Conservation (phyloP, 2,113 vertebrate species). For the Mastomys coucha region DNA sequence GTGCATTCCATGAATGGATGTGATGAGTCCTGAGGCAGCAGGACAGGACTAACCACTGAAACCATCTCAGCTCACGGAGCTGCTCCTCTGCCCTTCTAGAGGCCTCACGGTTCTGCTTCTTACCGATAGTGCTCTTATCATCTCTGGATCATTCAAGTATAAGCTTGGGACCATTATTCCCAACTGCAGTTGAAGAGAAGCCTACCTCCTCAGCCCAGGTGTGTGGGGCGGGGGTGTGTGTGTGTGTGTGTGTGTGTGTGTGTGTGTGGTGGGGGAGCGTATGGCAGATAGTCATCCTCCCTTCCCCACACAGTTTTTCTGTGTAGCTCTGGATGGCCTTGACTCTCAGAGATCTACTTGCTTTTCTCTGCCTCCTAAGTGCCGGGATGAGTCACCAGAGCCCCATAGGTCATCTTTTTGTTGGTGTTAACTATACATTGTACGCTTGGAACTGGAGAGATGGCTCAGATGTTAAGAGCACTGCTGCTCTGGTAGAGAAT, state of each 20-base stretch:
- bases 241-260: neutral
- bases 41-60: neutral
- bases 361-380: no score
- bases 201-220: neutral
- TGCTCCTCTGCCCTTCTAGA: slow-evolving; percentile 2
- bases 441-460: neutral
- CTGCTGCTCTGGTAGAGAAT: neutral
- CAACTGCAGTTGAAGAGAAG: slow-evolving; percentile 5
- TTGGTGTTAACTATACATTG: neutral
- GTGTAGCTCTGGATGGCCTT: no score
- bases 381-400: no score
- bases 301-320: no score
- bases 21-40: neutral
- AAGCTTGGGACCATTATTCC: neutral
- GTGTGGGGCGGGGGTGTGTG: neutral
- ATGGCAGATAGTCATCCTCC: neutral
- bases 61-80: neutral
- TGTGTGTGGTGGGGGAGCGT: neutral
- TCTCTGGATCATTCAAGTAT: neutral
- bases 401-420: no score
- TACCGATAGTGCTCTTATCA: neutral
- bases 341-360: no score
- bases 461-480: neutral
- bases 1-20: neutral
- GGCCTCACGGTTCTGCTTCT: slow-evolving; percentile 5